phyloP scores from a whole-genome alignment of 2,113 vertebrate species.

The Neotoma lepida region DNA sequence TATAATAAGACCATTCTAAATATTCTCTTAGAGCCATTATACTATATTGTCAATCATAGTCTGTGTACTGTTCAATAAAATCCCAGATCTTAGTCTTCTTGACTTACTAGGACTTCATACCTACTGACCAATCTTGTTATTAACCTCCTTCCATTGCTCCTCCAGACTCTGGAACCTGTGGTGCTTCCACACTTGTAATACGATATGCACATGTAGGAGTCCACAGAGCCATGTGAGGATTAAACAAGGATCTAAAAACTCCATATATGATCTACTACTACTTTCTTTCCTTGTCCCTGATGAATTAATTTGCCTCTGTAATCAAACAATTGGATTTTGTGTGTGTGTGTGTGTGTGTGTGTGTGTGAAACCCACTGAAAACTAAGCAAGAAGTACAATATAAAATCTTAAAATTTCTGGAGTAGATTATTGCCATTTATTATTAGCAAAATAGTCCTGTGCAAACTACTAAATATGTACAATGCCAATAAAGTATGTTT shows the following conservation, averaged over 20 bases:
- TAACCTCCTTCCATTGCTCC: rapidly evolving
- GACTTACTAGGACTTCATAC: neutral
- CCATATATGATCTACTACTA: neutral
- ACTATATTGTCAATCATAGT: neutral
- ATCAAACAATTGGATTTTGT: neutral
- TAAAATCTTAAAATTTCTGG: neutral
- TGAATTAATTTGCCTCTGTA: neutral
- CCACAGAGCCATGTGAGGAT: neutral
- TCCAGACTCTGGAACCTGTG: neutral
- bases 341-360: too few species aligned
- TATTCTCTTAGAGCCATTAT: neutral
- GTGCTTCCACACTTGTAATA: too few species aligned
- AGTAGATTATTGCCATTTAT: neutral
- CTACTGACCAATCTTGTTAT: neutral
- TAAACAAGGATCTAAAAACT: neutral
- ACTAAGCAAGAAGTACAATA: neutral
- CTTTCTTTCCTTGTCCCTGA: neutral
- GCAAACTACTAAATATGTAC: neutral
- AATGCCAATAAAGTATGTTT: neutral
- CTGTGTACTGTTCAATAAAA: neutral
- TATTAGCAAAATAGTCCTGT: neutral
- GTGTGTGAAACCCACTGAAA: neutral
- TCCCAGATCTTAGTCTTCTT: neutral
- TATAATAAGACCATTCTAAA: neutral
- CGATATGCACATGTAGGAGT: neutral